Conservation (phyloP, 2,888 invertebrate species). For the Panorpa germanica region DNA sequence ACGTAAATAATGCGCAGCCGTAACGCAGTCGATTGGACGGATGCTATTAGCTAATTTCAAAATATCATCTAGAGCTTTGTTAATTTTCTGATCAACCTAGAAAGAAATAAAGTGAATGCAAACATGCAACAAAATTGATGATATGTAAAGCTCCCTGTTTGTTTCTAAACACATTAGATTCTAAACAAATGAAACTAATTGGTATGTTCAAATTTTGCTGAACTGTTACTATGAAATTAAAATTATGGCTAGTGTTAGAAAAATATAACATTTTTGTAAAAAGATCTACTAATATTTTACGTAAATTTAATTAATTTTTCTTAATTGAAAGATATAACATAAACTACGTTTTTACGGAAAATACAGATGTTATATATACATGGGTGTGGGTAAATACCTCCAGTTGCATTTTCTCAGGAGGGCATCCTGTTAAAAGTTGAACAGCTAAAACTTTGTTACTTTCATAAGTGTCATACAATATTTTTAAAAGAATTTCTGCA, state of each 20-base stretch:
- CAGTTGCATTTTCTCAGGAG: slow-evolving; percentile 19
- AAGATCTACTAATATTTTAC: slow-evolving; percentile 5
- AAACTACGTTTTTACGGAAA: no score
- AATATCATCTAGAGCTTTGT: slow-evolving; percentile 23
- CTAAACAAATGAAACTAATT: slow-evolving; percentile 13
- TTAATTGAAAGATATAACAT: no score
- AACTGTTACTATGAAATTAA: no score
- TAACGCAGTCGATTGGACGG: slow-evolving; percentile 55
- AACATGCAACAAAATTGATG: slow-evolving; percentile 16
- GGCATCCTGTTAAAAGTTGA: slow-evolving; percentile 28
- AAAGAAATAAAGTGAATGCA: slow-evolving; percentile 14
- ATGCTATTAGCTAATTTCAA: slow-evolving; percentile 39
- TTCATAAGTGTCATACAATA: slow-evolving; percentile 59
- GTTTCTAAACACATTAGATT: slow-evolving; percentile 11
- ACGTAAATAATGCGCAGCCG: slow-evolving; percentile 50
- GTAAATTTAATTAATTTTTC: no score
- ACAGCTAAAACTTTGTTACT: slow-evolving; percentile 48
- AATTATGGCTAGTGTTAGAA: no score
- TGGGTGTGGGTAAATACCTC: no score
- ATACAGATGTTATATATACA: no score
- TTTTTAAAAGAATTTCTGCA: slow-evolving; percentile 28
- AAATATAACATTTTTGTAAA: slow-evolving; percentile 2
- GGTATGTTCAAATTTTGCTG: background rate
- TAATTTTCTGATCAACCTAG: slow-evolving; percentile 18
- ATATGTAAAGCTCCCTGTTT: slow-evolving; percentile 17